These are phyloP conservation scores for Tachycineta bicolor DNA, from an alignment of 2,113 vertebrate genomes.

Conservation along the genomic window DNA sequence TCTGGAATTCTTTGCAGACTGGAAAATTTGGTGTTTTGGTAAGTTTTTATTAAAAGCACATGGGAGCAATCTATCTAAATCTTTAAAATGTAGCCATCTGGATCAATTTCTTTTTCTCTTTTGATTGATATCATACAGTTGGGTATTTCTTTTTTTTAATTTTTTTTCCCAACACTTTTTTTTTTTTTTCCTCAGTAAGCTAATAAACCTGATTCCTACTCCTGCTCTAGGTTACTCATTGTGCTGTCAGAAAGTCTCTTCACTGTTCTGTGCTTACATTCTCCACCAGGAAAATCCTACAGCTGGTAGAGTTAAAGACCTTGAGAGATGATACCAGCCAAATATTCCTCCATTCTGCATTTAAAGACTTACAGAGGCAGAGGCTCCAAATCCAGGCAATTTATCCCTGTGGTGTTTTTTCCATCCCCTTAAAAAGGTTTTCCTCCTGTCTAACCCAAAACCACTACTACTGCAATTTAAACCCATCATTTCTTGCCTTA, in stretches of 20 bases:
- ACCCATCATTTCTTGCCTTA: conserved; percentile 35
- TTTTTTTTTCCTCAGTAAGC: not conserved
- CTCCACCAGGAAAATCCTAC: not conserved
- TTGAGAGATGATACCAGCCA: not conserved
- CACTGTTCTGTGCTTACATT: not conserved
- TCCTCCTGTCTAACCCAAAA: conserved; percentile 35
- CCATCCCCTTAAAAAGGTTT: not conserved
- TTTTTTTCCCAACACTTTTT: not conserved
- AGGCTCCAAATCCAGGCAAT: not conserved
- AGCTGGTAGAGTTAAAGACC: not conserved
- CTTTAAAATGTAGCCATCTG: not conserved
- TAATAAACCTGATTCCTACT: not conserved
- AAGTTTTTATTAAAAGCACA: not conserved
- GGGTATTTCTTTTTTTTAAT: not conserved
- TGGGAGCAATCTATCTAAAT: not conserved
- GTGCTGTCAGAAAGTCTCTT: not conserved
- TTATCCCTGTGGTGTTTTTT: not conserved
- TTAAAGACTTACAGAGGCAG: not conserved
- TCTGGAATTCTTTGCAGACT: not conserved
- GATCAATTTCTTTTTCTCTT: not conserved
- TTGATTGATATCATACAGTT: not conserved
- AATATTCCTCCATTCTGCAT: not conserved
- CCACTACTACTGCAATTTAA: conserved; percentile 37
- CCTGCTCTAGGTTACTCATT: not conserved
- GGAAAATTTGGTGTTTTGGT: not conserved